Evolutionary conservation across 1,140 invertebrate genomes (phyloP).

Genomic region (Diabrotica virgifera): DNA sequence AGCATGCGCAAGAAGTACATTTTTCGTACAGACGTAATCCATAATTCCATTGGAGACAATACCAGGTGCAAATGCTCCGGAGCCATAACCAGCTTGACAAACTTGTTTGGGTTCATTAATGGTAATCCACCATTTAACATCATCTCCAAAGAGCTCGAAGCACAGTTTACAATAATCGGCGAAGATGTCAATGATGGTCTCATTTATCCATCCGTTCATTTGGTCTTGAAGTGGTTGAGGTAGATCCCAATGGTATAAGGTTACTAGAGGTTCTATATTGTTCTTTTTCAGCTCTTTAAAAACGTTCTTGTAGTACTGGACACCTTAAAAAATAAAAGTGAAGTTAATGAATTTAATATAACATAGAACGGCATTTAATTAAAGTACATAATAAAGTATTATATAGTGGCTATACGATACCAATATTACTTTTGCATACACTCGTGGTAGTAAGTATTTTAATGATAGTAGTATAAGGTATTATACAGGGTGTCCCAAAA

Average conservation of each 20-base stretch:
- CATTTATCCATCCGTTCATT: conserved; percentile 43
- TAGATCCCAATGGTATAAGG: conserved; percentile 43
- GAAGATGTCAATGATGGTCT: conserved; percentile 38
- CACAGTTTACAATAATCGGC: conserved; percentile 41
- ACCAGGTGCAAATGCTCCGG: conserved; percentile 44
- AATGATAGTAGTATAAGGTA: no score
- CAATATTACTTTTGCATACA: no score
- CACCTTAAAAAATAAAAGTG: neutral
- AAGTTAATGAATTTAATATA: no score
- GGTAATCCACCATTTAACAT: conserved; percentile 12
- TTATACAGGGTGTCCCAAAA: no score
- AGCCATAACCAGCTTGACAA: conserved; percentile 15
- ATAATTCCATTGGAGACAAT: conserved; percentile 53
- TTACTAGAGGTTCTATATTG: conserved; percentile 49
- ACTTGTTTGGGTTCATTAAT: conserved; percentile 7
- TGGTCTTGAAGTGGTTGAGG: conserved; percentile 41
- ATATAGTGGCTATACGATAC: no score
- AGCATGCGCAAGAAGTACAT: conserved; percentile 28
- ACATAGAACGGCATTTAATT: no score
- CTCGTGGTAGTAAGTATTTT: no score
- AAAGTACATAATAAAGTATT: no score
- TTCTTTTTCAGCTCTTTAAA: conserved; percentile 9
- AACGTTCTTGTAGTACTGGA: conserved; percentile 11
- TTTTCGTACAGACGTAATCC: conserved; percentile 45
- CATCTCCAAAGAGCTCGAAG: conserved; percentile 32